Percentiles rank a stretch among this genome's conserved stretches.
Conservation (phyloP, 2,888 invertebrate species). For the Thymelicus acteon region DNA sequence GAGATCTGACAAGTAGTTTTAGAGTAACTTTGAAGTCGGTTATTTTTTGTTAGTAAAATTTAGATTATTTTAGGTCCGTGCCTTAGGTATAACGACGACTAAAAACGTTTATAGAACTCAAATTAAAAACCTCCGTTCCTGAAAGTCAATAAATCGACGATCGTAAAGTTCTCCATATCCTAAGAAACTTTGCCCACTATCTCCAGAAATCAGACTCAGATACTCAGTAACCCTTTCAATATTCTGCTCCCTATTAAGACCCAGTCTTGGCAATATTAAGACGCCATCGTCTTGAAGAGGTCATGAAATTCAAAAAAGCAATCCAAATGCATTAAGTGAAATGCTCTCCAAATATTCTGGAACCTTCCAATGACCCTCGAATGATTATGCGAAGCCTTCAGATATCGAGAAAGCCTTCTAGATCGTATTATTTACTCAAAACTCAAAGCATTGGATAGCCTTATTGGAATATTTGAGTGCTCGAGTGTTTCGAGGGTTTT, state of each 20-base stretch:
- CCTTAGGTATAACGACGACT: too few relatives aligned
- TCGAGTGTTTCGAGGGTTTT: neutral
- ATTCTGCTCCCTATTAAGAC: constrained; percentile 13
- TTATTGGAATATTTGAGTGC: constrained; percentile 20
- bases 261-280: constrained; percentile 11
- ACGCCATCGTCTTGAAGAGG: constrained; percentile 3
- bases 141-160: too few relatives aligned
- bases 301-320: constrained; percentile 37
- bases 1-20: too few relatives aligned
- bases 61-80: too few relatives aligned
- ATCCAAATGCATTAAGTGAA: constrained; percentile 38
- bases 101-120: too few relatives aligned
- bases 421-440: constrained; percentile 32
- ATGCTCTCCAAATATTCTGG: constrained; percentile 25
- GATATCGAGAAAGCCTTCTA: constrained; percentile 37
- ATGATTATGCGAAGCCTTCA: constrained; percentile 34
- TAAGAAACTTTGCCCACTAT: too few relatives aligned
- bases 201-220: too few relatives aligned
- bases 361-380: constrained; percentile 32
- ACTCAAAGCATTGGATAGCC: constrained; percentile 18
- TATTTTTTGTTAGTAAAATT: too few relatives aligned
- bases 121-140: too few relatives aligned
- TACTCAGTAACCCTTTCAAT: constrained; percentile 11
- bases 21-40: too few relatives aligned
- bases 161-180: too few relatives aligned